phyloP scores from a whole-genome alignment of 2,888 invertebrate species.

The Yponomeuta cagnagella region DNA sequence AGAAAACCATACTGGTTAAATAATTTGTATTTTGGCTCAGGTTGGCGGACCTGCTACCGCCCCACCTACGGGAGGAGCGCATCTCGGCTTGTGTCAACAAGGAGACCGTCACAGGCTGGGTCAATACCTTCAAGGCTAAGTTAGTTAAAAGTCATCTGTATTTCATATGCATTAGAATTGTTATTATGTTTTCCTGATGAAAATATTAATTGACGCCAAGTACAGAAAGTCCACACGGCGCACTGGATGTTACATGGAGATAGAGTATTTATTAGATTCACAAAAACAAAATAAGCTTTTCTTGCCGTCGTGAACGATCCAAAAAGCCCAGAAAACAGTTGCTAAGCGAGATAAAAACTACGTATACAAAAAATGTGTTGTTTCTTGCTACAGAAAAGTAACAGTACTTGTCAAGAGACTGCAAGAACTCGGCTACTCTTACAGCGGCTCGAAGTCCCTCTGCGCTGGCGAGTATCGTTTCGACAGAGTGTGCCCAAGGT shows the following conservation, averaged over 20 bases:
- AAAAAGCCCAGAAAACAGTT: too few relatives aligned
- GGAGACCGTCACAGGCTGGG: constrained; percentile 84
- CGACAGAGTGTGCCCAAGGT: constrained; percentile 77
- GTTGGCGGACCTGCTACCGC: constrained; percentile 81
- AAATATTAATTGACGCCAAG: too few relatives aligned
- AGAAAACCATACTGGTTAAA: neutral
- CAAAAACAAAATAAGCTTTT: too few relatives aligned
- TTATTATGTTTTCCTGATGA: too few relatives aligned
- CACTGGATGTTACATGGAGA: too few relatives aligned
- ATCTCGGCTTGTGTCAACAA: constrained; percentile 74
- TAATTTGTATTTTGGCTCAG: constrained; percentile 31
- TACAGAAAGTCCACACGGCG: too few relatives aligned
- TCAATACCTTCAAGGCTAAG: constrained; percentile 84
- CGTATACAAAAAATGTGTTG: neutral
- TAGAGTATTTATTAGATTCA: too few relatives aligned
- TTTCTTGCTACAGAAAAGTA: constrained; percentile 46
- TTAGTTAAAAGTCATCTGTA: constrained; percentile 33
- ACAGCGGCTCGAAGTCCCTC: constrained; percentile 55
- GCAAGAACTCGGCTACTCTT: constrained; percentile 59
- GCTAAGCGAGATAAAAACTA: too few relatives aligned
- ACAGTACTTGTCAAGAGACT: constrained; percentile 61
- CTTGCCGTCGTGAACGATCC: too few relatives aligned
- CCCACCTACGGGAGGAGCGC: constrained; percentile 82
- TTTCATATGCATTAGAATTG: neutral
- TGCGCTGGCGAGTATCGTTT: constrained; percentile 71